Evolutionary conservation across 1,140 invertebrate genomes (phyloP), one percentile per base, ranked within the genome.

Genomic region (Thereuonema tuberculata): DNA sequence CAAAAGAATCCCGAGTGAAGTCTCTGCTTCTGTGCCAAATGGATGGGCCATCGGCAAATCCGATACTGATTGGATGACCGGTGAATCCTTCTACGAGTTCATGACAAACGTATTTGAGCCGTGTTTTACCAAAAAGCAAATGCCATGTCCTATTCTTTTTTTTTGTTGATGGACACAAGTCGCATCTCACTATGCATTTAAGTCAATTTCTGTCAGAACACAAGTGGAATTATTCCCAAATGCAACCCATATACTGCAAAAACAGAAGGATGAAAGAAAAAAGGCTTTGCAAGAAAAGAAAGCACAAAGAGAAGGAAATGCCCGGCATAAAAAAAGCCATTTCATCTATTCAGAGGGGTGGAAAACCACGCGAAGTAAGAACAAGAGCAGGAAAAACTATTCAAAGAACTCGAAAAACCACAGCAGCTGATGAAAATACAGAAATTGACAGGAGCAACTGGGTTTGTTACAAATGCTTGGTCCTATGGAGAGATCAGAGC

Each of bases 1-100:
- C 66, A 56, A 67, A 59, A 52, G 65, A 43, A 63, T 70, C 14
- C 67, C 25, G n/a, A 1, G 20, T 5, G 55, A 56, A 20, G 29
- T 56, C 31, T 5, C 20, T n/a, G 26, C 2, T 20, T 56, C 27
- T n/a, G 55, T 56, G 2, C 55, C 5, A 20, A n/a, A 29, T 20
- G 55, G 27, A n/a, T 56, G 25, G 25, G 25, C 29, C 20, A 43
- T 56, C 15, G 55, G 27, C 27, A 2, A 28, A 2, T 29, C 25
- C 15, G 31, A 56, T 31, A 29, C 27, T 37, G 55, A 28, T 43
- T 37, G 55, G 2, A 56, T 56, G 31, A 31, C 2, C 21, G 31
- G 15, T 24, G 3, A 3, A 56, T 17, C 31, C n/a, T 56, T 56
- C 31, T 56, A 31, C 27, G 55, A 56, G 20, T 56, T 29, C 24